Evolutionary conservation across 2,113 vertebrate genomes (phyloP).

Genomic region (Lagopus leucura): DNA sequence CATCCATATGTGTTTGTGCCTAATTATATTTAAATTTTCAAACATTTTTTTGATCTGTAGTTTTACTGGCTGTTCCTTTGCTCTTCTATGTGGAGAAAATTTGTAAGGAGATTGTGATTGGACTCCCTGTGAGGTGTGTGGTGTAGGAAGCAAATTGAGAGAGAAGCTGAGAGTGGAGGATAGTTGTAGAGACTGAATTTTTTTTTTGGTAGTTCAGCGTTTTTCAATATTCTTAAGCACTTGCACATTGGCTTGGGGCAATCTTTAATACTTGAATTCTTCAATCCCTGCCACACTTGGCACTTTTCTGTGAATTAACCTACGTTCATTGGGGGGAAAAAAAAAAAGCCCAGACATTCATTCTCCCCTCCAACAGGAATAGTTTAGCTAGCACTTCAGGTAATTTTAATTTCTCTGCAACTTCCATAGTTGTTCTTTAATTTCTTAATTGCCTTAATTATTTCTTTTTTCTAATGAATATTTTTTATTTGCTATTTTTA

Average conservation of each 20-base stretch:
- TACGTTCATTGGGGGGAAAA: background rate
- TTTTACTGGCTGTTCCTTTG: background rate
- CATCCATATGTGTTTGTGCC: background rate
- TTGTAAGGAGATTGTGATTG: background rate
- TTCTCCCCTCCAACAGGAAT: background rate
- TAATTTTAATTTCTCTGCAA: background rate
- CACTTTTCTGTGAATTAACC: background rate
- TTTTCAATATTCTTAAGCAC: background rate
- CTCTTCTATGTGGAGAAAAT: background rate
- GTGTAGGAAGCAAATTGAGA: background rate
- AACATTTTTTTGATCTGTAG: background rate
- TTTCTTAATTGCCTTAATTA: background rate
- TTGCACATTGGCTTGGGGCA: background rate
- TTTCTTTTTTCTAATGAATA: background rate
- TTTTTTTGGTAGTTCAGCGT: background rate
- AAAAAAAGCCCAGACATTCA: background rate
- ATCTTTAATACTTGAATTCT: background rate
- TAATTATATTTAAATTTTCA: background rate
- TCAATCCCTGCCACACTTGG: accelerated
- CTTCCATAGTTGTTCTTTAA: background rate
- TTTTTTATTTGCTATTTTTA: background rate
- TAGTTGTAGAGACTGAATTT: background rate
- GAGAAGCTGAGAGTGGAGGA: background rate
- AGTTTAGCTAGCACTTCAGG: background rate
- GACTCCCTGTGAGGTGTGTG: background rate